Conservation (phyloP, 2,113 vertebrate species). For the Microtus oregoni region DNA sequence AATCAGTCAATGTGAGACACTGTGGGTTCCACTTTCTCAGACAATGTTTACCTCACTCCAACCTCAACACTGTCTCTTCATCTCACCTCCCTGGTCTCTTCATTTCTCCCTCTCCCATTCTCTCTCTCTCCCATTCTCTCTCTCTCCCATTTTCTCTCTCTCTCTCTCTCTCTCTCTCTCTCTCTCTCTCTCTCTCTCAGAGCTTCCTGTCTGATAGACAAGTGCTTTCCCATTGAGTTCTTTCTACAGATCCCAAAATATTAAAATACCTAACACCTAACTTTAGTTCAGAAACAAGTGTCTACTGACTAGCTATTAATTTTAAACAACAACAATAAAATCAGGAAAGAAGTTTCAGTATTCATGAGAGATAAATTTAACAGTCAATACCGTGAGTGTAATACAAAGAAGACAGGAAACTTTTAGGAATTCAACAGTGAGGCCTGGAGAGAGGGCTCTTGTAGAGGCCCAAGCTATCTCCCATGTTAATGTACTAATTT, state of each 20-base stretch:
- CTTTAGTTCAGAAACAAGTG: too few relatives aligned
- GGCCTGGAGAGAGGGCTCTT: not conserved
- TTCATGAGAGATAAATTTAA: not conserved
- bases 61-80: not conserved
- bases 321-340: not conserved
- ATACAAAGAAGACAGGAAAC: not conserved
- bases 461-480: not conserved
- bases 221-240: too few relatives aligned
- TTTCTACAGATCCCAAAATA: too few relatives aligned
- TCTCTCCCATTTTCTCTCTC: too few relatives aligned
- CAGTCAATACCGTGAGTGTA: not conserved
- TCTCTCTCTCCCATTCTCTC: too few relatives aligned
- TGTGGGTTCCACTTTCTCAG: not conserved
- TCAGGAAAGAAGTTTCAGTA: not conserved
- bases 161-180: not conserved
- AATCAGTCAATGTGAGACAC: not conserved
- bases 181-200: too few relatives aligned
- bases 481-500: not conserved
- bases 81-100: not conserved
- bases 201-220: too few relatives aligned
- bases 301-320: not conserved
- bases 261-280: too few relatives aligned
- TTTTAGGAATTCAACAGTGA: not conserved
- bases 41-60: not conserved
- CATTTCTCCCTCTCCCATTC: not conserved